These are phyloP conservation scores for Lepisosteus oculatus DNA, from an alignment of 2,113 vertebrate genomes.

Conservation along the genomic window DNA sequence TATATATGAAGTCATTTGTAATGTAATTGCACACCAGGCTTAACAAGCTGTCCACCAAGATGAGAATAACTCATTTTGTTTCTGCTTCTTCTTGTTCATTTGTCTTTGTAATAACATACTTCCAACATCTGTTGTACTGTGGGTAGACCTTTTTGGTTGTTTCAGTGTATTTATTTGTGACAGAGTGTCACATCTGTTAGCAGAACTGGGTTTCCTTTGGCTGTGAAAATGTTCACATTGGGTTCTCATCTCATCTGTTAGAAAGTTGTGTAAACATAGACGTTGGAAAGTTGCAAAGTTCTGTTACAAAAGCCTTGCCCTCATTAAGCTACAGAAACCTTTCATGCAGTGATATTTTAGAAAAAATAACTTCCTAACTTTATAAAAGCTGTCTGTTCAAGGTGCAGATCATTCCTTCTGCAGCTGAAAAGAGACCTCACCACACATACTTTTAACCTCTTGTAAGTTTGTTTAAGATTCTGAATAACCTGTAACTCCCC, in stretches of 20 bases:
- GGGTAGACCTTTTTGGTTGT: too few species aligned
- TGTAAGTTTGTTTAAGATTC: slow-evolving; percentile 39
- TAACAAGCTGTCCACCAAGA: slow-evolving; percentile 41
- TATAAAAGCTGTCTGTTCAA: too few species aligned
- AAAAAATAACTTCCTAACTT: too few species aligned
- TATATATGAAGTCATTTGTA: neutral
- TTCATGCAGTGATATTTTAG: too few species aligned
- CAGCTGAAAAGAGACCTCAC: too few species aligned
- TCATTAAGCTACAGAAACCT: too few species aligned
- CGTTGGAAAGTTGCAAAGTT: slow-evolving; percentile 1
- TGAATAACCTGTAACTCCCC: slow-evolving; percentile 14
- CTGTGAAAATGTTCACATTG: neutral
- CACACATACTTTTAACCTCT: slow-evolving; percentile 17
- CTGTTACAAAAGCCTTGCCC: too few species aligned
- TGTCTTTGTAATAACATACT: slow-evolving; percentile 31
- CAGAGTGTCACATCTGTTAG: slow-evolving; percentile 11
- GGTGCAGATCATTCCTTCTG: too few species aligned
- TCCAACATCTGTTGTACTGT: slow-evolving; percentile 8
- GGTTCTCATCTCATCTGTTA: neutral
- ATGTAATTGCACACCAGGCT: slow-evolving; percentile 44
- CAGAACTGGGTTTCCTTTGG: neutral
- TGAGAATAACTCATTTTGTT: slow-evolving; percentile 38
- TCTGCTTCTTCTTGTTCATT: slow-evolving; percentile 48
- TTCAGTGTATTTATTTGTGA: too few species aligned
- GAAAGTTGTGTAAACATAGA: neutral